These are phyloP conservation scores for Panthera leo DNA, from an alignment of 2,113 vertebrate genomes.

Conservation along the genomic window DNA sequence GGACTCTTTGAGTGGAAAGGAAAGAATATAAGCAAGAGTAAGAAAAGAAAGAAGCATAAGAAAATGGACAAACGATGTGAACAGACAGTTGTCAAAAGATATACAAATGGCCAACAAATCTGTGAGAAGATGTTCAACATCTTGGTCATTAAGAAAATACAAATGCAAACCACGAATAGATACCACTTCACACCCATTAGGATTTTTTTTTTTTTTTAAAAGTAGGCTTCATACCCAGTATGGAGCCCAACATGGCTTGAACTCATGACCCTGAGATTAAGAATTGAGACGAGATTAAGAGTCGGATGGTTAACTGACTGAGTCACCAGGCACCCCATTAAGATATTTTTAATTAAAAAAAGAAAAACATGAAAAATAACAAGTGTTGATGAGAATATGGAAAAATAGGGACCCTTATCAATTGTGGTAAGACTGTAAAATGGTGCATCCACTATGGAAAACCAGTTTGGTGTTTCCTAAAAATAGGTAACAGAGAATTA, in stretches of 20 bases:
- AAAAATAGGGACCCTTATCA: neutral
- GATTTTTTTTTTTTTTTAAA: neutral
- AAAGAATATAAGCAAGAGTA: no score
- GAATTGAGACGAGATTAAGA: no score
- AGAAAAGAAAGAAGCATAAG: no score
- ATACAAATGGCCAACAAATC: no score
- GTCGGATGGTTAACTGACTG: no score
- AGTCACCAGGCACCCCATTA: neutral
- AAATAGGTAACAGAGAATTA: neutral
- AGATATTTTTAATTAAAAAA: neutral
- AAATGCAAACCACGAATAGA: neutral
- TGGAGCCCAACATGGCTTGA: no score
- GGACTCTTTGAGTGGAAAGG: no score
- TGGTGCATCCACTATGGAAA: neutral
- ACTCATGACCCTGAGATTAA: no score
- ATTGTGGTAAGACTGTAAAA: neutral
- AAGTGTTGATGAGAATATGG: neutral
- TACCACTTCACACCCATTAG: neutral
- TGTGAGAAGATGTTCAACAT: no score
- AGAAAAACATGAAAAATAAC: neutral
- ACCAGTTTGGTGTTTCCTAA: neutral
- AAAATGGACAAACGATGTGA: no score
- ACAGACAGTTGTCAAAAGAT: no score
- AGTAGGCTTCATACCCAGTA: no score
- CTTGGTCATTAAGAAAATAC: neutral